Conservation (phyloP, 2,797 vertebrate species). For the Chrysocyon brachyurus region DNA sequence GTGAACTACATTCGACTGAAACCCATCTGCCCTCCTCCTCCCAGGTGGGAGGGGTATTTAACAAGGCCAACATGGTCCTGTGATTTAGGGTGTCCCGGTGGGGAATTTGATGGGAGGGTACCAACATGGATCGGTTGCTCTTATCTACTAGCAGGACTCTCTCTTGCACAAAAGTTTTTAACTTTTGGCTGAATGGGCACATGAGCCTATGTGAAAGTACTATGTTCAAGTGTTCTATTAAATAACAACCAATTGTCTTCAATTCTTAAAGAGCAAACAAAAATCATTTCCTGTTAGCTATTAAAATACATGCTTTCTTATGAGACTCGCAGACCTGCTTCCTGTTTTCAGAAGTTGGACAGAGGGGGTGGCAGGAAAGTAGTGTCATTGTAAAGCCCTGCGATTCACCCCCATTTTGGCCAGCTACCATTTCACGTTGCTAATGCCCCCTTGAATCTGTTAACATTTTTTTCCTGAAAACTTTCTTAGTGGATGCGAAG, state of each 20-base stretch:
- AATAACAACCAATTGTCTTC: constrained; percentile 33
- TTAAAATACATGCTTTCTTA: constrained; percentile 23
- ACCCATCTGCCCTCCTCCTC: not conserved
- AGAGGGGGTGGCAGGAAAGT: not conserved
- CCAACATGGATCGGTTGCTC: not conserved
- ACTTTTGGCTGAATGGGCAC: not conserved
- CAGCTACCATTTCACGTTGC: constrained; percentile 83
- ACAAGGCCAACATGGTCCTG: not conserved
- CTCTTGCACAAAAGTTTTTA: not conserved
- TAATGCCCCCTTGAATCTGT: constrained; percentile 87
- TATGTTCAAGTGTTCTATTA: constrained; percentile 25
- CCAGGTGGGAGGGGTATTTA: not conserved
- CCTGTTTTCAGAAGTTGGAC: constrained; percentile 57
- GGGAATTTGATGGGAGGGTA: not conserved
- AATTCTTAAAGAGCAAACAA: constrained; percentile 36
- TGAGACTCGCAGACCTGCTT: not conserved
- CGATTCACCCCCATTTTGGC: constrained; percentile 82
- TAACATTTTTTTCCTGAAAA: constrained; percentile 88
- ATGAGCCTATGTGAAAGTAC: not conserved
- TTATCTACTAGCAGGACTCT: not conserved
- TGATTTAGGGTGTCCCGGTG: not conserved
- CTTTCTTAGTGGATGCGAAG: constrained; percentile 87
- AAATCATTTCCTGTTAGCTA: constrained; percentile 1
- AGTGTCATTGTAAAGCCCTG: constrained; percentile 42
- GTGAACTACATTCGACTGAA: not conserved